These are phyloP conservation scores for Drosophila sordidapex DNA, from an alignment of 2,888 invertebrate species.

Conservation along the genomic window DNA sequence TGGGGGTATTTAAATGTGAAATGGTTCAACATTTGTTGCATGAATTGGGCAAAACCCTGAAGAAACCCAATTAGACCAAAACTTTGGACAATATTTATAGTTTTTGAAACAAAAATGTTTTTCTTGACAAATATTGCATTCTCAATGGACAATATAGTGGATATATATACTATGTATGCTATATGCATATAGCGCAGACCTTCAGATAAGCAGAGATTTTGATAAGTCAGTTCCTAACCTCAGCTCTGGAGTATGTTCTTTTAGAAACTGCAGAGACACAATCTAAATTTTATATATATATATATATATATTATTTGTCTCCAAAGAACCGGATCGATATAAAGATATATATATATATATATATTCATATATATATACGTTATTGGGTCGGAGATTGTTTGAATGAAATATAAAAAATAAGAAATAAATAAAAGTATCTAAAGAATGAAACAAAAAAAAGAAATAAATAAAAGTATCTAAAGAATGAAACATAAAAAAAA, in stretches of 20 bases:
- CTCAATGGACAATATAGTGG: not conserved
- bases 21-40: too few species aligned
- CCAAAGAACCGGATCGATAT: too few species aligned
- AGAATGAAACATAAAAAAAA: not conserved
- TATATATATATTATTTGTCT: too few species aligned
- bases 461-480: not conserved
- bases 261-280: too few species aligned
- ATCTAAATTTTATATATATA: too few species aligned
- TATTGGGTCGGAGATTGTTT: not conserved
- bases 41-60: too few species aligned
- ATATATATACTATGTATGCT: not conserved
- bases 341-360: too few species aligned
- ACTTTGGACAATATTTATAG: not conserved
- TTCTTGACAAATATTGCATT: not conserved
- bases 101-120: not conserved
- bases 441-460: not conserved
- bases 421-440: not conserved
- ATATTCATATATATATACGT: too few species aligned
- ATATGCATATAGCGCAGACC: not conserved
- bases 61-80: too few species aligned
- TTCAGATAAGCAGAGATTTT: not conserved
- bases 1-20: too few species aligned
- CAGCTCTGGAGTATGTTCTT: not conserved
- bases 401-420: too few species aligned
- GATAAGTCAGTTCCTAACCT: not conserved